Base-by-base conservation (phyloP, 2,888 invertebrate genomes). In the Monopis laevigella region DNA sequence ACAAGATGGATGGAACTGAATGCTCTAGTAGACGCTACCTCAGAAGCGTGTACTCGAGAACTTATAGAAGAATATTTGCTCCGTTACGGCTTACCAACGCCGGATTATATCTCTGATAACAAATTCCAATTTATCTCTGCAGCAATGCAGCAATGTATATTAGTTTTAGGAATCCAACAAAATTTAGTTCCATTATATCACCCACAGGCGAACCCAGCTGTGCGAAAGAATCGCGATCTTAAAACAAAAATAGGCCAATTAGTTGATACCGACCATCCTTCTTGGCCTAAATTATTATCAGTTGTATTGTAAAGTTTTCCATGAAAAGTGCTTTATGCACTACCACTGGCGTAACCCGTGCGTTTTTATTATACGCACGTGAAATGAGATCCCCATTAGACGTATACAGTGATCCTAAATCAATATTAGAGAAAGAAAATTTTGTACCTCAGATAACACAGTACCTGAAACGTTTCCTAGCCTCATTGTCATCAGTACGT, bases 61-160 rank as follows among this genome's bases (percentile, higher is more conserved):
- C 34, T 43, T 2, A 8, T 45, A 24, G 14, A 40, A 2, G 43
- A 43, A 27, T 24, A 41, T 11, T 38, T 43, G 2, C 14, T 43
- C 13, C 46, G 58, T 5, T 59, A 51, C 44, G 59, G 58, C 2
- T 27, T 52, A 5, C 55, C 56, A 2, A 27, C 58, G 8, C 32
- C 52, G 13, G 40, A 59, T 0, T 21, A 21, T 21, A 46, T 53
- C 8, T 50, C 48, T 10, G 56, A 61, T 39, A 64, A 62, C 17
- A 59, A 59, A 0, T 40, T 48, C 0, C 59, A 62, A 36, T 58
- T 59, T 36, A 46, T 60, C 1, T 50, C 53, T 1, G 51, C 47
- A 0, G 39, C 57, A 2, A 59, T 58, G 55, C 59, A 59, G 26
- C 44, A 58, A 18, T 34, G 53, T 0, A 43, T 28, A 7, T 35